Evolutionary conservation across 2,888 invertebrate species (phyloP).

Genomic region (Drosophila multiciliata): DNA sequence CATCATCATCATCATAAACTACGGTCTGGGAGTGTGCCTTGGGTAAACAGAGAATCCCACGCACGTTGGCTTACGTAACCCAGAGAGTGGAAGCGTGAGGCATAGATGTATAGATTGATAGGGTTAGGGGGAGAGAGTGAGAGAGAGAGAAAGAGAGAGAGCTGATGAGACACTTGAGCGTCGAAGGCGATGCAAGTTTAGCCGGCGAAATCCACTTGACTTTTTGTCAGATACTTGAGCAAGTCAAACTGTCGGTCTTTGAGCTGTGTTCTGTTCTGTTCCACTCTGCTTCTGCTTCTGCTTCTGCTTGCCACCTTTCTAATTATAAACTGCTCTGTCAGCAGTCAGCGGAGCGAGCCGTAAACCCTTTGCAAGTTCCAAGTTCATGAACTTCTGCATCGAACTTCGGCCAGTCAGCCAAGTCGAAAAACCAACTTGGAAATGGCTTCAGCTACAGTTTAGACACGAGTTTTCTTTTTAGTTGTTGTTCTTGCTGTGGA

Average conservation of each 20-base stretch:
- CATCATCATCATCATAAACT: conserved; percentile 36
- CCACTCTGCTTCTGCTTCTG: background rate
- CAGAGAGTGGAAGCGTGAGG: conserved; percentile 3
- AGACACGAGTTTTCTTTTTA: conserved; percentile 54
- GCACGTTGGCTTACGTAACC: conserved; percentile 64
- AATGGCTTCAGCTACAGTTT: conserved; percentile 53
- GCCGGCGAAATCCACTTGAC: conserved; percentile 77
- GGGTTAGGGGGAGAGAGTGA: background rate
- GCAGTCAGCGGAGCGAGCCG: conserved; percentile 51
- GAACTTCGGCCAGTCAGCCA: conserved; percentile 67
- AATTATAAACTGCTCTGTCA: conserved; percentile 78
- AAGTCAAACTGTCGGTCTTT: conserved; percentile 57
- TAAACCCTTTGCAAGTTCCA: conserved; percentile 68
- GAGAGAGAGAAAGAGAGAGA: background rate
- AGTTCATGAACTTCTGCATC: conserved; percentile 82
- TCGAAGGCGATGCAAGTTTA: conserved; percentile 61
- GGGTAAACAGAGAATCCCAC: conserved; percentile 73
- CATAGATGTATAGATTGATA: background rate
- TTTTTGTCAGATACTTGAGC: conserved; percentile 67
- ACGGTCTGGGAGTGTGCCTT: conserved; percentile 48
- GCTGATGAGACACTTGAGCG: conserved; percentile 13
- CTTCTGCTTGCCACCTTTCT: conserved; percentile 51
- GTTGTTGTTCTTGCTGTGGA: conserved; percentile 34
- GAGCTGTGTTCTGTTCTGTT: conserved; percentile 33
- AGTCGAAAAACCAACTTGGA: conserved; percentile 67